Evolutionary conservation across 2,113 vertebrate species (phyloP).

Genomic region (Sclerurus mexicanus): DNA sequence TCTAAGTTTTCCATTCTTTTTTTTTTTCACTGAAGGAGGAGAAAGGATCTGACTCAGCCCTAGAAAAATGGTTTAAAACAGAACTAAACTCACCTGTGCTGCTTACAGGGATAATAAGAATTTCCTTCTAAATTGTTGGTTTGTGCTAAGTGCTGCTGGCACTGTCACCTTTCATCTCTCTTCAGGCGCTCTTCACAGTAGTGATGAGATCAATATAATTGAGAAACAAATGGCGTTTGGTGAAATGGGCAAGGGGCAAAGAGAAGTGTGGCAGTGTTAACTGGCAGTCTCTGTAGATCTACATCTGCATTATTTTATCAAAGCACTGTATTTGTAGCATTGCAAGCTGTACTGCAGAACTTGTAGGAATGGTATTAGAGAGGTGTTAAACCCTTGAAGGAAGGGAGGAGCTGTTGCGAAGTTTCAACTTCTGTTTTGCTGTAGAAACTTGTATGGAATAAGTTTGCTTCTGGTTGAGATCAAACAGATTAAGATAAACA

Average conservation of each 20-base stretch:
- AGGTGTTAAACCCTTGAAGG: neutral
- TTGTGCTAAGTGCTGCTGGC: neutral
- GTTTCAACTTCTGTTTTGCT: neutral
- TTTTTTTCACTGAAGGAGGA: neutral
- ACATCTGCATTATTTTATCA: neutral
- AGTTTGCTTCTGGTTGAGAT: neutral
- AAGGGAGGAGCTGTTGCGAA: neutral
- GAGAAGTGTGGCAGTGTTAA: neutral
- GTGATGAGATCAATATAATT: neutral
- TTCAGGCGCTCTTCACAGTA: neutral
- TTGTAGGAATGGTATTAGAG: neutral
- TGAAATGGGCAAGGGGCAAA: neutral
- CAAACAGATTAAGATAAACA: neutral
- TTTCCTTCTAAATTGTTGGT: neutral
- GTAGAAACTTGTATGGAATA: neutral
- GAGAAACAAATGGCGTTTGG: neutral
- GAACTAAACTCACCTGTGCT: neutral
- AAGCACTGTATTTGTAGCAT: neutral
- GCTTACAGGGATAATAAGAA: neutral
- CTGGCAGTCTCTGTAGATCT: neutral
- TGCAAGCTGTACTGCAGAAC: neutral
- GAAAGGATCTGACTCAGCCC: neutral
- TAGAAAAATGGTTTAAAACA: neutral
- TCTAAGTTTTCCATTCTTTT: neutral
- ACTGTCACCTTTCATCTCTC: neutral